phyloP scores from a whole-genome alignment of 2,113 vertebrate species.

The Chloropsis hardwickii region DNA sequence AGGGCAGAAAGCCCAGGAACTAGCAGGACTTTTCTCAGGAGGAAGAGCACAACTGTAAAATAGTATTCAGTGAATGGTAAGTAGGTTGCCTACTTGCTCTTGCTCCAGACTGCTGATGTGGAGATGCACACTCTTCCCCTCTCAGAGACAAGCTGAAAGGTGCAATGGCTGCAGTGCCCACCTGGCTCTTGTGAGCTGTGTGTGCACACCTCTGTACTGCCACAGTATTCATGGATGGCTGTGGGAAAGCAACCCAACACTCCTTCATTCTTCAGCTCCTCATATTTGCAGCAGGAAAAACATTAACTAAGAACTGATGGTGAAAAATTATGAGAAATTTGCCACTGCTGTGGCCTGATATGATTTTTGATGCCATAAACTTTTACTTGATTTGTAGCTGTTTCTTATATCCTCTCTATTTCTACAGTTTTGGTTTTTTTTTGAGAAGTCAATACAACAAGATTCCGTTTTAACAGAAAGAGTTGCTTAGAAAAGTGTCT shows the following conservation, averaged over 20 bases:
- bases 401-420: not conserved
- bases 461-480: not conserved
- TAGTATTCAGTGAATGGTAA: not conserved
- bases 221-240: not conserved
- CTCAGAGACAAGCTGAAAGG: not conserved
- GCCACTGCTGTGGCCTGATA: not conserved
- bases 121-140: not conserved
- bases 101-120: not conserved
- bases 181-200: not conserved
- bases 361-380: not conserved
- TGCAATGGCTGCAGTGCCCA: not conserved
- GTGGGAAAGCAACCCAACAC: not conserved
- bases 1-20: not conserved
- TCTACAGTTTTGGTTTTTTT: not conserved
- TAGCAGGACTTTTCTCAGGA: not conserved
- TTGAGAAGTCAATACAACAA: not conserved
- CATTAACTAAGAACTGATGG: not conserved
- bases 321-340: not conserved
- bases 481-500: not conserved
- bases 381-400: not conserved
- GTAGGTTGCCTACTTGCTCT: not conserved
- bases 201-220: not conserved
- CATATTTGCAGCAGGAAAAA: not conserved
- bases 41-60: not conserved
- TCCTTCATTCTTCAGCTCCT: not conserved